These are phyloP conservation scores for Dascillus cervinus DNA, from an alignment of 2,888 invertebrate genomes.

Conservation along the genomic window DNA sequence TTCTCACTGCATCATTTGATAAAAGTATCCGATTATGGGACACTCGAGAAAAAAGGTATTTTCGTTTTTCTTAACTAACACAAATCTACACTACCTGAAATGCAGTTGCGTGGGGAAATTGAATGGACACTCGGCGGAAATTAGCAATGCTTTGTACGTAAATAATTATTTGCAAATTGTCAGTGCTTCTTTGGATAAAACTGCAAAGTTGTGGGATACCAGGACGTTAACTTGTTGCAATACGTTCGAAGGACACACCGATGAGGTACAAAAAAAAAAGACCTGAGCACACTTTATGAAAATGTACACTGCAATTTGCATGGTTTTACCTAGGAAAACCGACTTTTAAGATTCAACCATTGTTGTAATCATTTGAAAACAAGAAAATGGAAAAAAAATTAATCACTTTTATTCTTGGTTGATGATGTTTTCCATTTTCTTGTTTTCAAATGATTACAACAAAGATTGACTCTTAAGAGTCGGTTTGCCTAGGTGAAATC, in stretches of 20 bases:
- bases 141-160: not conserved
- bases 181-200: not conserved
- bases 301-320: no score
- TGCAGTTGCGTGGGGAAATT: not conserved
- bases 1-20: slow-evolving; percentile 1
- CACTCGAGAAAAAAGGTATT: no score
- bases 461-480: no score
- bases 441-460: no score
- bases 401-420: no score
- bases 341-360: not conserved
- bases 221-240: not conserved
- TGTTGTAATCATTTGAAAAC: no score
- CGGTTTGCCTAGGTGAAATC: no score
- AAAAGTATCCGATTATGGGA: not conserved
- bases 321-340: not conserved
- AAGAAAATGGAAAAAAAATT: no score
- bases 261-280: slow-evolving; percentile 1
- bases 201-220: slow-evolving; percentile 1
- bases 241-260: slow-evolving; percentile 1
- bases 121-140: not conserved
- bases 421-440: no score
- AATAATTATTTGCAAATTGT: not conserved
- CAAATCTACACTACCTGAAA: no score
- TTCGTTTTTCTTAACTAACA: no score
- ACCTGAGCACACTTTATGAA: not conserved